Evolutionary conservation across 2,113 vertebrate species (phyloP), one percentile per base, ranked within the genome.

Genomic region (Siniperca chuatsi): DNA sequence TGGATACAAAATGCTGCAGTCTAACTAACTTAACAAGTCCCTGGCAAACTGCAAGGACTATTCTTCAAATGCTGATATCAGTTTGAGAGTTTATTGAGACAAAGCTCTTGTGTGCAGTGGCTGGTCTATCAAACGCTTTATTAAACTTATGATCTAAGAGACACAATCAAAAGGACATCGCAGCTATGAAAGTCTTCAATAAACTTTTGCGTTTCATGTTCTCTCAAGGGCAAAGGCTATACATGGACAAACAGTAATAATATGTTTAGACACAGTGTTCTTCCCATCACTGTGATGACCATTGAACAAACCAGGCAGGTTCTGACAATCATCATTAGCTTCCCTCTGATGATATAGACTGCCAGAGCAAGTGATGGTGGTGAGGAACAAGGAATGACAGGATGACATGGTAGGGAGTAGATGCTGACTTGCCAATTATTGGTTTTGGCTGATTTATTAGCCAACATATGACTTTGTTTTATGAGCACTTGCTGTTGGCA

Each of bases 401-500:
- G 15, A 37, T 29, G 2, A 20, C 29, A 35, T 74, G 11, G 16
- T 44, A 60, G 60, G 2, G 46, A 73, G 37, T n/a, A 40, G 21
- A 54, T 67, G 23, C 52, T 55, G 66, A 46, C 71, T 54, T 61
- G 35, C 60, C 67, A 40, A 42, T 61, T 67, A 80, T 72, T 84
- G 72, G 9, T 46, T 87, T 61, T 46, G 44, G 50, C 16, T 76
- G 65, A 75, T 71, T 65, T 71, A 83, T 67, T 16, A 44, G 48
- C 40, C 44, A 79, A 20, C 76, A 37, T 58, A 35, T 71, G 20
- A 66, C 10, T 61, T 82, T 78, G 61, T 78, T 55, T 57, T 42
- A 55, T 74, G 42, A 78, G 33, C 7, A 1, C 50, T 44, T 18
- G 18, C 25, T 74, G 64, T 40, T 75, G 52, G 58, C 48, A 40